A percentile compares a stretch with the other conserved stretches of the same genome.
Evolutionary conservation across 1,140 invertebrate genomes (phyloP).

Genomic region (Drosophila asahinai): DNA sequence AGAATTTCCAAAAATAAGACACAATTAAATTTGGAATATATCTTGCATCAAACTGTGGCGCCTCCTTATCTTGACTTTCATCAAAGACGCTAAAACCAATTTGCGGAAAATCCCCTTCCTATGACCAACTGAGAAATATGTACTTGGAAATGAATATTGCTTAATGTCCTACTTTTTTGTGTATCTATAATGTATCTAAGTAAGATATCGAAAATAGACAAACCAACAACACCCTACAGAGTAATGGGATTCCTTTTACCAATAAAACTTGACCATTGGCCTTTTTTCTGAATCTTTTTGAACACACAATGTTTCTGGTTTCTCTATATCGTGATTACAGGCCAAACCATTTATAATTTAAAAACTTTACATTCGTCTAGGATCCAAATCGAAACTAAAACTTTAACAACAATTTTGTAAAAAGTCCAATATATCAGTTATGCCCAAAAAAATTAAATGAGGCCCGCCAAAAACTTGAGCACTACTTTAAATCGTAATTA

Average conservation of each 20-base stretch:
- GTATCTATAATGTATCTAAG: constrained; percentile 5
- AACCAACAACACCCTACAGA: not conserved
- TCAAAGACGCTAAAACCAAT: not conserved
- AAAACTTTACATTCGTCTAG: not conserved
- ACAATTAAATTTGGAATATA: not conserved
- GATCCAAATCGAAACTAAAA: constrained; percentile 1
- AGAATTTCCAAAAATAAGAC: not conserved
- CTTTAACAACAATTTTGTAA: constrained; percentile 8
- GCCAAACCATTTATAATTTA: not conserved
- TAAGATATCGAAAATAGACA: not conserved
- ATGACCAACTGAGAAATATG: not conserved
- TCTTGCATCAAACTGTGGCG: not conserved
- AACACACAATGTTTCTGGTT: not conserved
- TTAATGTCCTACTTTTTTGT: not conserved
- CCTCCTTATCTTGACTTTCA: not conserved
- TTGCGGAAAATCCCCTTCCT: not conserved
- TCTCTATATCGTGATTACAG: not conserved
- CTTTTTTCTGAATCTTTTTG: not conserved
- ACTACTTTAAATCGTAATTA: constrained; percentile 14
- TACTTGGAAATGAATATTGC: not conserved
- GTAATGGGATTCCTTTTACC: not conserved
- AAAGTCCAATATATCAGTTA: constrained; percentile 11
- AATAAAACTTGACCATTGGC: not conserved
- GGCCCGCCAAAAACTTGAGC: constrained; percentile 13
- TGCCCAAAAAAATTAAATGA: not conserved